Evolutionary conservation across 2,113 vertebrate species (phyloP).

Genomic region (Erinaceus europaeus): DNA sequence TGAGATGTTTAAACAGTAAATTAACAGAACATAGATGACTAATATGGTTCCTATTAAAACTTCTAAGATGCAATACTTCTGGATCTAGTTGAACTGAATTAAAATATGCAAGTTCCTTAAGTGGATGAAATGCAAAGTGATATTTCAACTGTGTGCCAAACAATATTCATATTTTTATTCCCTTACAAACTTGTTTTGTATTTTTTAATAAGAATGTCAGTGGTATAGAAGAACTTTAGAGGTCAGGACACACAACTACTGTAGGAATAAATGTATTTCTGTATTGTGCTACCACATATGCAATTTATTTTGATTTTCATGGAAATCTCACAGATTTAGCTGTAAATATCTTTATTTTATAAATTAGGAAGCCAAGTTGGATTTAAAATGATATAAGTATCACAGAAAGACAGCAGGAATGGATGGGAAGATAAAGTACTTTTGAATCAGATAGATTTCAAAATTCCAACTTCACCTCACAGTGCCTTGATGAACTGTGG

Average conservation of each 20-base stretch:
- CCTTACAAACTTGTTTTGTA: background rate
- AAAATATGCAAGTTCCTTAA: slow-evolving; percentile 19
- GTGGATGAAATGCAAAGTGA: background rate
- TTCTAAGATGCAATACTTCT: background rate
- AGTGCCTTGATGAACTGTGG: background rate
- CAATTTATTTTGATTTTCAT: background rate
- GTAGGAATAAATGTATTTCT: background rate
- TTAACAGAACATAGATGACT: background rate
- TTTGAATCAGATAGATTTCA: background rate
- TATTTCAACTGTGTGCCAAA: background rate
- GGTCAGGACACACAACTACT: background rate
- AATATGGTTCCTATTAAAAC: background rate
- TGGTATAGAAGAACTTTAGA: background rate
- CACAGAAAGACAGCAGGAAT: background rate
- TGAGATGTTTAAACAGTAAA: background rate
- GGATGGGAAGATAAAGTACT: background rate
- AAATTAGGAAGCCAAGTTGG: background rate
- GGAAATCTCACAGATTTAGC: background rate
- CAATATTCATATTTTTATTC: background rate
- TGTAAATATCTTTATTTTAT: background rate
- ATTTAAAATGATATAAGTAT: background rate
- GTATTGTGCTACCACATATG: background rate
- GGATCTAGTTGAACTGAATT: slow-evolving; percentile 3
- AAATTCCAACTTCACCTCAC: background rate
- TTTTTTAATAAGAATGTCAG: background rate